These are phyloP conservation scores for Anomalospiza imberbis DNA, from an alignment of 2,797 vertebrate species.

Conservation along the genomic window DNA sequence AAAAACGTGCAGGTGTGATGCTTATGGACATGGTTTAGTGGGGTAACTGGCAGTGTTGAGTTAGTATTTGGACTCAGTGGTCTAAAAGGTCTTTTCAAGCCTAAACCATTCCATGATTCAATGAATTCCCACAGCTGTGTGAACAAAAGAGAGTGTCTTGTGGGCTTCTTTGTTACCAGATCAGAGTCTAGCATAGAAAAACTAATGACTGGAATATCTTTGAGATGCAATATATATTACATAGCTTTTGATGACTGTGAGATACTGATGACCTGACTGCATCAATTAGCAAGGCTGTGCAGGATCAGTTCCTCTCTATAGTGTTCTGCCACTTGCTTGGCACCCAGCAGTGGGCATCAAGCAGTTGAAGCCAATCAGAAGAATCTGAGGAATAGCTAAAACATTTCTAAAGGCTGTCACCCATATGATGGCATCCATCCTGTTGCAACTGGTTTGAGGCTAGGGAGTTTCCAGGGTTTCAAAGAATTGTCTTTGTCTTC, in stretches of 20 bases:
- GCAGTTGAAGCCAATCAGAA: not conserved
- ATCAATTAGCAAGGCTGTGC: not conserved
- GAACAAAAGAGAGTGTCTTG: not conserved
- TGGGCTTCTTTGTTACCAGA: not conserved
- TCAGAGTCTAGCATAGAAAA: not conserved
- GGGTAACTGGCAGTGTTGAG: not conserved
- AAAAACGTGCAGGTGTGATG: not conserved
- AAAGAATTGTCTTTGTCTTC: not conserved
- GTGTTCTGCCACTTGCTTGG: not conserved
- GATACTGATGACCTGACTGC: not conserved
- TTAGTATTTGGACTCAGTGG: not conserved
- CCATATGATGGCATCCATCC: not conserved
- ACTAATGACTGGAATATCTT: not conserved
- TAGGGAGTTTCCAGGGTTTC: not conserved
- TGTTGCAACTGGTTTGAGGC: not conserved
- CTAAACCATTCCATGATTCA: not conserved
- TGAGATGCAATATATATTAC: not conserved
- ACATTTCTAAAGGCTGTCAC: not conserved
- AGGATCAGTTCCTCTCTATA: not conserved
- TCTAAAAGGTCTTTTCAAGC: not conserved
- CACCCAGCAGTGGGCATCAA: not conserved
- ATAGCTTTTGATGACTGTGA: not conserved
- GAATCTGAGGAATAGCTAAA: not conserved
- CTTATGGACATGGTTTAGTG: not conserved
- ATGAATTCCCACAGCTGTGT: not conserved